Conservation (phyloP, 2,888 invertebrate species). For the Agrotis segetum region DNA sequence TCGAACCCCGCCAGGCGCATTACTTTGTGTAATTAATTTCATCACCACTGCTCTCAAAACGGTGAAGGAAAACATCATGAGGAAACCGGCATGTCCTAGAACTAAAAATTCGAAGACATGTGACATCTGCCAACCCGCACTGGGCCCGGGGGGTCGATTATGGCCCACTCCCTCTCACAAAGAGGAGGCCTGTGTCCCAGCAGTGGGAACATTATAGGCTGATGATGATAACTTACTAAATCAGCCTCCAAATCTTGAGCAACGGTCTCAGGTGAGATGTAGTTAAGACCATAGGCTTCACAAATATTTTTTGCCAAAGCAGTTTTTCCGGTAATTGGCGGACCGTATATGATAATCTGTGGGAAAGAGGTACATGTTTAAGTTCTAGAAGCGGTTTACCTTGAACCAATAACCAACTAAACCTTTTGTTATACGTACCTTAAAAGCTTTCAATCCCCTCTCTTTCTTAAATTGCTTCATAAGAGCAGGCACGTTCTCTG, state of each 20-base stretch:
- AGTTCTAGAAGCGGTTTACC: slow-evolving; percentile 37
- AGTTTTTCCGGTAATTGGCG: slow-evolving; percentile 93
- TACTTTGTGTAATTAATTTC: too few species aligned
- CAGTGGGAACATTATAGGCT: too few species aligned
- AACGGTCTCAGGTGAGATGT: slow-evolving; percentile 90
- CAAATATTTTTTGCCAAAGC: slow-evolving; percentile 90
- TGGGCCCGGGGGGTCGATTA: too few species aligned
- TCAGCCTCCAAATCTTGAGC: slow-evolving; percentile 89
- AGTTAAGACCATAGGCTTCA: slow-evolving; percentile 90
- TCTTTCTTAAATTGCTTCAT: slow-evolving; percentile 88
- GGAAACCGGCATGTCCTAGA: too few species aligned
- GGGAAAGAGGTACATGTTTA: slow-evolving; percentile 24
- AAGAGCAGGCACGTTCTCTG: slow-evolving; percentile 84
- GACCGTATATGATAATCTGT: slow-evolving; percentile 91
- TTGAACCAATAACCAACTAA: slow-evolving; percentile 50
- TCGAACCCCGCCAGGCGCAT: too few species aligned
- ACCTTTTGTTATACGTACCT: slow-evolving; percentile 72
- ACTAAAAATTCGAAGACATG: too few species aligned
- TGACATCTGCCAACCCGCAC: too few species aligned
- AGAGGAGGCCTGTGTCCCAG: too few species aligned
- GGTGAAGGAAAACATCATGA: too few species aligned
- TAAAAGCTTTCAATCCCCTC: slow-evolving; percentile 90
- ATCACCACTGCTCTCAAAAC: too few species aligned
- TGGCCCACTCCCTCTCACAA: too few species aligned
- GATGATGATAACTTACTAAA: too few species aligned